Base-by-base conservation (phyloP, 2,113 vertebrate genomes). In the Rhegmatorhina hoffmannsi region DNA sequence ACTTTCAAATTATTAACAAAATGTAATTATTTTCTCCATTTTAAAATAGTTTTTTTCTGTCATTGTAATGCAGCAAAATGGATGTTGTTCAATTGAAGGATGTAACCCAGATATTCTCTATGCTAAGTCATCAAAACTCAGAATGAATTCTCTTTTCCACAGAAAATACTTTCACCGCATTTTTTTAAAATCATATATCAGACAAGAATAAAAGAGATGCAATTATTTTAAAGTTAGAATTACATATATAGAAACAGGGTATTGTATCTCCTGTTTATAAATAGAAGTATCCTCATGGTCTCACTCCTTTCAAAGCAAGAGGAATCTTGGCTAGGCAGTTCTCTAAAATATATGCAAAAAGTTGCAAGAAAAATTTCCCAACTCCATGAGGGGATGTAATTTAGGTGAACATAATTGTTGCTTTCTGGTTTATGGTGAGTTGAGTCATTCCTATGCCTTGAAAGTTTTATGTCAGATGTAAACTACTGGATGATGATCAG, bases 401-500 rank as follows among this genome's bases (percentile, higher is more conserved):
- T 95, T 95, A 44, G 1, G 34, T 91, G 74, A 95, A 84, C 33
- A 36, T 59, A 96, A 93, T 82, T 94, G 92, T 86, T 96, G 86
- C 84, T 86, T 43, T 93, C 88, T 91, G 77, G 53, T 92, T 92
- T 74, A 82, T 26, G 49, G 62, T 83, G 91, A 90, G 86, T 31
- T 69, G 58, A 88, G 66, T 84, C 89, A 66, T 64, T 84, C 46
- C 92, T 64, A 3, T 69, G 50, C 26, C 38, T 84, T 90, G 86
- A 83, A 79, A 90, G 55, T 38, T 91, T 91, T 84, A 83, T 76
- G 55, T 84, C 81, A 77, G 25, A 34, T 79, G 85, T 74, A 66
- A 89, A 96, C 95, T 95, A 94, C 63, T 81, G 76, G 50, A 84
- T 11, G 31, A 94, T 69, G 92, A 97, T 96, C 92, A 95, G 84